phyloP scores from a whole-genome alignment of 2,113 vertebrate species.

The Lophura nycthemera region DNA sequence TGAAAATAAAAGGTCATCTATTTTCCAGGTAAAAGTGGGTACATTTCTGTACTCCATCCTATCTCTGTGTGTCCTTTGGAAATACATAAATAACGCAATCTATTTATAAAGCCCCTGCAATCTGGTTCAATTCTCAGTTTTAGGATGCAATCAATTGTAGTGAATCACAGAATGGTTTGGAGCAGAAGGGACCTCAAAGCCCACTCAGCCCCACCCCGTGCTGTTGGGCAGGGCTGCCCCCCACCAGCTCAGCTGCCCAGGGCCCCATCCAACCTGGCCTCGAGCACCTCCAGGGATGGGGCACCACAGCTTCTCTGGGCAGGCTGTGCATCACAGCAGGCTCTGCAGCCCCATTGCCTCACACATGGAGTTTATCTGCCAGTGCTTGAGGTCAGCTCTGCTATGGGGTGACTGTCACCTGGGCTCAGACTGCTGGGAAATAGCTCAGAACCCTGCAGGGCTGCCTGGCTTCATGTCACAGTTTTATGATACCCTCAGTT shows the following conservation, averaged over 20 bases:
- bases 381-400: neutral
- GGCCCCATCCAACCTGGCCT: neutral
- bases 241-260: neutral
- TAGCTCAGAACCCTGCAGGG: accelerated
- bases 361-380: accelerated
- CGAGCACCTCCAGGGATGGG: neutral
- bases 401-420: too few species aligned
- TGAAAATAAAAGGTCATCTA: neutral
- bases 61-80: neutral
- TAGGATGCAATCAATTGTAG: neutral
- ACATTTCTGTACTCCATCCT: neutral
- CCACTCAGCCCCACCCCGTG: neutral
- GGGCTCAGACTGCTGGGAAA: neutral
- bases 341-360: neutral
- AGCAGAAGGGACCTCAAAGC: neutral
- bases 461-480: accelerated
- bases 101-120: neutral
- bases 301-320: too few species aligned
- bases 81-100: neutral
- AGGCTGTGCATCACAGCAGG: neutral
- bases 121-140: neutral
- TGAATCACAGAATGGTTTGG: neutral
- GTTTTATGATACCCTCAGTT: neutral
- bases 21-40: neutral
- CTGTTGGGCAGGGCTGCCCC: neutral